Percentiles rank a stretch among this genome's conserved stretches.
phyloP scores from a whole-genome alignment of 2,797 vertebrate species.

The Clarias laeviceps region DNA sequence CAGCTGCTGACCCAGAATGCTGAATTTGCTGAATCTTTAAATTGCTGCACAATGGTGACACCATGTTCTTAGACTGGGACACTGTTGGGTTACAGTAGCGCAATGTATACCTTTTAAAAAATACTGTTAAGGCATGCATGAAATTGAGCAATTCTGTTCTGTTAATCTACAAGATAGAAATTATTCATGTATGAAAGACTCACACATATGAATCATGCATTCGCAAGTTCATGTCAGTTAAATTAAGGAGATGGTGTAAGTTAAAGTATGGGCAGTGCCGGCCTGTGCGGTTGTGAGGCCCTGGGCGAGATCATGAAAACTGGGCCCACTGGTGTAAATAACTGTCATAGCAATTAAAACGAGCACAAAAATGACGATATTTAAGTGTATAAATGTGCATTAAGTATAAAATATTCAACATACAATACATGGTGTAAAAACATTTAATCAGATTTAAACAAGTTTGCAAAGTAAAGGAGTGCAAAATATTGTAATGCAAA shows the following conservation, averaged over 20 bases:
- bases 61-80: not conserved
- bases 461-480: too few species aligned
- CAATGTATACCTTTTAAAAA: not conserved
- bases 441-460: too few species aligned
- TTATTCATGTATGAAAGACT: not conserved
- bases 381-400: not conserved
- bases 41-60: not conserved
- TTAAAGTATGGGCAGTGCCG: too few species aligned
- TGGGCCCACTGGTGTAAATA: too few species aligned
- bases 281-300: too few species aligned
- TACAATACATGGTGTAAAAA: too few species aligned
- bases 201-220: not conserved
- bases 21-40: not conserved
- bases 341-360: too few species aligned
- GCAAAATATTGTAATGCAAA: too few species aligned
- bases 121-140: not conserved
- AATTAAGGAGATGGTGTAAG: too few species aligned
- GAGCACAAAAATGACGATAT: too few species aligned
- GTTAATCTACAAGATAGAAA: not conserved
- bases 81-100: not conserved
- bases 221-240: not conserved
- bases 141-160: not conserved
- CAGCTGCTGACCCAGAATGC: constrained; percentile 8
- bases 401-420: not conserved
- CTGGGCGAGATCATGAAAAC: too few species aligned